These are phyloP conservation scores for Callosobruchus maculatus DNA, from an alignment of 2,888 invertebrate genomes.

Conservation along the genomic window DNA sequence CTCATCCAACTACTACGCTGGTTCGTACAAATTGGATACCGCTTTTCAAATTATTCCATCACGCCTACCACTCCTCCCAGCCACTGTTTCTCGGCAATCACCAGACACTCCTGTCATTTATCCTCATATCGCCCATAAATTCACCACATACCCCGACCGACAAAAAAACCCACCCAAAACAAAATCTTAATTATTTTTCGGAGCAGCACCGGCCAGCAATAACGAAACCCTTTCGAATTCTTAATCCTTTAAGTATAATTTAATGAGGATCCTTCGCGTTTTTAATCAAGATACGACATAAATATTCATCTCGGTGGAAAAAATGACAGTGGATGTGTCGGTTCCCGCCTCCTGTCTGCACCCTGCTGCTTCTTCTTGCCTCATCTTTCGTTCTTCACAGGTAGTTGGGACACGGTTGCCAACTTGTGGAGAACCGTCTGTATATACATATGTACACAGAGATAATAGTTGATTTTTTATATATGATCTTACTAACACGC, in stretches of 20 bases:
- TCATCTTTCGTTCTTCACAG: not conserved
- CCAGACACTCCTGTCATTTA: not conserved
- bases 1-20: not conserved
- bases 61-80: not conserved
- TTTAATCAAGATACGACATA: slow-evolving; percentile 17
- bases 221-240: not conserved
- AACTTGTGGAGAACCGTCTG: not conserved
- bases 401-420: not conserved
- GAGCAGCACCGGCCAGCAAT: not conserved
- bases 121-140: not conserved
- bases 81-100: not conserved
- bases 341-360: slow-evolving; percentile 34
- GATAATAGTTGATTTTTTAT: too few relatives aligned
- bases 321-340: slow-evolving; percentile 26
- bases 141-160: not conserved
- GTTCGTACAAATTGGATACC: not conserved
- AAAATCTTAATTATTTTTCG: not conserved
- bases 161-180: not conserved
- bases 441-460: too few relatives aligned
- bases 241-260: slow-evolving; percentile 12
- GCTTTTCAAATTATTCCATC: not conserved
- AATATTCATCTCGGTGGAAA: slow-evolving; percentile 19
- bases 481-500: too few relatives aligned
- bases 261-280: slow-evolving; percentile 15
- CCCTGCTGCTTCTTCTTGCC: slow-evolving; percentile 22